Evolutionary conservation across 2,888 invertebrate genomes (phyloP).

Genomic region (Frankliniella fusca): DNA sequence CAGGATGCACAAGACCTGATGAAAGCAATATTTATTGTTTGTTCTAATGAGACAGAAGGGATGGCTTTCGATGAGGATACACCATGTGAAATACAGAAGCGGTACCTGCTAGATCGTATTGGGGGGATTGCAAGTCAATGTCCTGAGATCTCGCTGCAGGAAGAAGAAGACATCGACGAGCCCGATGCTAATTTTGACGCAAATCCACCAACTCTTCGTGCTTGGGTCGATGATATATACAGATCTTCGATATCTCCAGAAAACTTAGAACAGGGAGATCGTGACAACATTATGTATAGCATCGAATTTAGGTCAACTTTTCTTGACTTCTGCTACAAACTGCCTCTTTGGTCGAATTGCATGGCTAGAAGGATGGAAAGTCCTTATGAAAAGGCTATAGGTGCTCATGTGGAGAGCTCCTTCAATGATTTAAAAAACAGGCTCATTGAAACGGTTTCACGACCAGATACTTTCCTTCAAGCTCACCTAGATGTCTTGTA

Average conservation of each 20-base stretch:
- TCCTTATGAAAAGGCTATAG: not conserved
- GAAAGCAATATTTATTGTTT: not conserved
- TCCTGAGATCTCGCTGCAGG: too few species aligned
- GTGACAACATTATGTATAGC: not conserved
- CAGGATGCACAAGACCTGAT: not conserved
- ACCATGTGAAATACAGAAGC: not conserved
- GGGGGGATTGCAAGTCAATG: too few species aligned
- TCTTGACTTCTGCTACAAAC: not conserved
- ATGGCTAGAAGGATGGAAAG: not conserved
- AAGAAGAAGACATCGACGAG: not conserved
- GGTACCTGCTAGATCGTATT: not conserved
- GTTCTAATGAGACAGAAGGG: not conserved
- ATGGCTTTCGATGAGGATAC: not conserved
- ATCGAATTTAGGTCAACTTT: not conserved
- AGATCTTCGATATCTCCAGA: not conserved
- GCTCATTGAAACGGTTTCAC: not conserved
- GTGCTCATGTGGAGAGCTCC: not conserved
- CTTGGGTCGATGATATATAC: not conserved
- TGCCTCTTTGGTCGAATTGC: not conserved
- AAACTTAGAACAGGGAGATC: not conserved
- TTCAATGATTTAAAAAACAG: not conserved
- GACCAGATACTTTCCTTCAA: not conserved
- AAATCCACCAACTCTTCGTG: not conserved
- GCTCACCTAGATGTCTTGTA: not conserved
- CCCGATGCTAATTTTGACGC: not conserved